Conservation (phyloP, 2,888 invertebrate genomes). For the Drosophila suboccidentalis region DNA sequence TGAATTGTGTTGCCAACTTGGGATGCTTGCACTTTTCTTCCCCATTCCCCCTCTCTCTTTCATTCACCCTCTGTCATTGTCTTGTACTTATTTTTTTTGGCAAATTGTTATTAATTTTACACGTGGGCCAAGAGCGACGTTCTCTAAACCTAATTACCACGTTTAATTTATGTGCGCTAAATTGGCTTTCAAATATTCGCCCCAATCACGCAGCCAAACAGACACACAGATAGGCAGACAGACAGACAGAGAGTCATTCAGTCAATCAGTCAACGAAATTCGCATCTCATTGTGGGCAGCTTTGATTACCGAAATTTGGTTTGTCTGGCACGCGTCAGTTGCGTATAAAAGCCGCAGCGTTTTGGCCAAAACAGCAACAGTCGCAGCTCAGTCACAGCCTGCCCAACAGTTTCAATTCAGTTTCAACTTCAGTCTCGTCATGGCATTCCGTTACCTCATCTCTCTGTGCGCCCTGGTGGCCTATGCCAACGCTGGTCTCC, state of each 20-base stretch:
- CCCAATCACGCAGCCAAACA: constrained; percentile 37
- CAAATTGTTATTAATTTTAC: constrained; percentile 85
- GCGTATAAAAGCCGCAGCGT: constrained; percentile 68
- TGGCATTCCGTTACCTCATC: constrained; percentile 87
- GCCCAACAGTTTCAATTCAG: constrained; percentile 27
- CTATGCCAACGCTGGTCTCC: constrained; percentile 88
- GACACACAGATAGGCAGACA: constrained; percentile 7
- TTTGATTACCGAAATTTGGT: constrained; percentile 44
- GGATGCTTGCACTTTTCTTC: constrained; percentile 52
- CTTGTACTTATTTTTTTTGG: constrained; percentile 55
- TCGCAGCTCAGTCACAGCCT: constrained; percentile 52
- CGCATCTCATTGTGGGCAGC: constrained; percentile 65
- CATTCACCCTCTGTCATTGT: constrained; percentile 8
- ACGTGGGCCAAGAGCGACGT: constrained; percentile 58
- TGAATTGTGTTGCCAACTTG: constrained; percentile 80
- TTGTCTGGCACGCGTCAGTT: constrained; percentile 66
- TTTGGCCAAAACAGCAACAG: constrained; percentile 72
- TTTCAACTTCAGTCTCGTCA: constrained; percentile 41
- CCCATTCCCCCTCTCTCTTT: neutral
- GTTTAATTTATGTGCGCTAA: constrained; percentile 62
- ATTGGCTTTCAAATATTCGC: constrained; percentile 71
- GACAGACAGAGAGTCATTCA: constrained; percentile 23
- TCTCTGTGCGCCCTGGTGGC: constrained; percentile 88
- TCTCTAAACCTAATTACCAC: constrained; percentile 68
- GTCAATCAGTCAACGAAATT: constrained; percentile 28